These are phyloP conservation scores for Drosophila dives DNA, from an alignment of 2,888 invertebrate species.

Conservation along the genomic window DNA sequence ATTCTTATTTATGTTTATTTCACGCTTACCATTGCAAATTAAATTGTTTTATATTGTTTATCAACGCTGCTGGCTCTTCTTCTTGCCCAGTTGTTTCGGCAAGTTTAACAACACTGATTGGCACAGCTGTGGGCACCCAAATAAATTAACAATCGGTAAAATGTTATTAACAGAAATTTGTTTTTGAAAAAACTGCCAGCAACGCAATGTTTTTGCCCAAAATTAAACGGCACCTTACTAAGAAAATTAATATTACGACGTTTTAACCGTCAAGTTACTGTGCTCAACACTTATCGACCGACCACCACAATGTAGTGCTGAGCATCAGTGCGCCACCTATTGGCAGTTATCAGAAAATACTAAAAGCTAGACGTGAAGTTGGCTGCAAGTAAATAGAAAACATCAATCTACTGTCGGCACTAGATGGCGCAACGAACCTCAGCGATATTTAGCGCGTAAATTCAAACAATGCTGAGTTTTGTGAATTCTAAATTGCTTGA, in stretches of 20 bases:
- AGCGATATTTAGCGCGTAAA: rapidly evolving
- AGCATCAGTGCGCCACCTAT: slow-evolving; percentile 21
- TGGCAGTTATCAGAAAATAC: not conserved
- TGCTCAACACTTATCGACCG: not conserved
- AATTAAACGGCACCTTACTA: not conserved
- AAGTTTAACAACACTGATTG: slow-evolving; percentile 11
- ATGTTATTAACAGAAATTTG: not conserved
- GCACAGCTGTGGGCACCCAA: slow-evolving; percentile 12
- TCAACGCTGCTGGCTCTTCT: slow-evolving; percentile 20
- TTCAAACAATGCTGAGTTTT: not conserved
- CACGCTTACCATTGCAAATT: slow-evolving; percentile 45
- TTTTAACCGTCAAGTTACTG: not conserved
- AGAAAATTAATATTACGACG: not conserved
- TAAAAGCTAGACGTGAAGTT: not conserved
- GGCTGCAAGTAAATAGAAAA: not conserved
- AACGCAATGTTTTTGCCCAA: slow-evolving; percentile 11
- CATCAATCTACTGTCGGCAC: rapidly evolving
- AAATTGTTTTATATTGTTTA: slow-evolving; percentile 37
- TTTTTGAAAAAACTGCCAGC: no score
- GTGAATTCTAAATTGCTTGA: not conserved
- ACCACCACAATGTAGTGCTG: not conserved
- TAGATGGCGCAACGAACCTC: not conserved
- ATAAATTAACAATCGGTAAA: not conserved
- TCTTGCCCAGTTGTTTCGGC: not conserved
- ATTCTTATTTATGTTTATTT: slow-evolving; percentile 5